Evolutionary conservation across 2,113 vertebrate species (phyloP), one percentile per base, ranked within the genome.

Genomic region (Dicentrarchus labrax): DNA sequence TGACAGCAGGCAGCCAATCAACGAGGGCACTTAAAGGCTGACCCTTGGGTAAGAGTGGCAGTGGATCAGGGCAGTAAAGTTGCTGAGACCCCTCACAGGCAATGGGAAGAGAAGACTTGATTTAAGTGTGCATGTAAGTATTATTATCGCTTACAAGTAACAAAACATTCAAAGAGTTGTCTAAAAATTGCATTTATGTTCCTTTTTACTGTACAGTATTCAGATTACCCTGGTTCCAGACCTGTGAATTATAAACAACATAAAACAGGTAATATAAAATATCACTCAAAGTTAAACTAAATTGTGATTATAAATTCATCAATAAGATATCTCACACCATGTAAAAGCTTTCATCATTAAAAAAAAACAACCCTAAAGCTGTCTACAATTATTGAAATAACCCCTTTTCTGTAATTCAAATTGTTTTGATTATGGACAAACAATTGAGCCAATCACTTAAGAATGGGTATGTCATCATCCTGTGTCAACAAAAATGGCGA

Each of bases 1-100:
- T 0, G 22, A 67, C 76, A 60, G 78, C 64, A 54, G 84, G 84
- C 74, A 73, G 56, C 54, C 83, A 88, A 78, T 91, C 72, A 78
- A n/a, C 78, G 79, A 72, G 78, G 80, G 21, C 60, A 16, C 12
- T 73, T 4, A 76, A 59, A 60, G n/a, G 57, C 54, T 74, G 82
- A 74, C 59, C 69, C 72, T 30, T 54, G 5, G 56, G 56, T 73
- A 60, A 77, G 30, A 59, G 19, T 30, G 19, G 2, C 59, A 59
- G 67, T 64, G 59, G 43, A 78, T 76, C 41, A 72, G 48, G 13
- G 22, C 54, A 47, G 43, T 70, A 10, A 62, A 36, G 51, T 21
- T 36, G 50, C 13, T 21, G 41, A 68, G 57, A 36, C 8, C 8
- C 9, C 11, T 22, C 13, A 66, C 4, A 21, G 36, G 24, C 45